Evolutionary conservation across 2,797 vertebrate species (phyloP).

Genomic region (Taenioides sp.): DNA sequence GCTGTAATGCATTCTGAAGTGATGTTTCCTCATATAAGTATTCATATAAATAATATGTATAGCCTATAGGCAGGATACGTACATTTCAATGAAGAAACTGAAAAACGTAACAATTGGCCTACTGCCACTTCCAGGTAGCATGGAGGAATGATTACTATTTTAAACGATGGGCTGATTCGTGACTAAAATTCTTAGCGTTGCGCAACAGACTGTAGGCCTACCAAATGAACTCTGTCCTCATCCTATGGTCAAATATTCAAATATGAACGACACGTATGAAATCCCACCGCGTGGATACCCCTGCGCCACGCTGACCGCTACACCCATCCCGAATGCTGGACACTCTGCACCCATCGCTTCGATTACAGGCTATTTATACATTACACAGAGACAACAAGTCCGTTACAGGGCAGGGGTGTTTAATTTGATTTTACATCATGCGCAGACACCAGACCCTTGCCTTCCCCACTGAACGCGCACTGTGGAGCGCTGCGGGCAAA

Average conservation of each 20-base stretch:
- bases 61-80: background rate
- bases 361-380: conserved; percentile 1
- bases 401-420: background rate
- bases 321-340: background rate
- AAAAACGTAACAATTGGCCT: conserved; percentile 65
- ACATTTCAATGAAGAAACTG: background rate
- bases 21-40: background rate
- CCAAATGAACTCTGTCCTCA: background rate
- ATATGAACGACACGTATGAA: conserved; percentile 12
- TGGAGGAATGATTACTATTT: conserved; percentile 33
- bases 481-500: conserved; percentile 51
- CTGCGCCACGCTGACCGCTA: conserved; percentile 12
- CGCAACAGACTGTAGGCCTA: background rate
- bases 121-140: conserved; percentile 76
- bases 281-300: conserved; percentile 13
- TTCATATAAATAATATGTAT: background rate
- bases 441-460: conserved; percentile 38
- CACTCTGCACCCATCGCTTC: background rate
- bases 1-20: background rate
- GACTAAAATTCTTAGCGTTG: conserved; percentile 42
- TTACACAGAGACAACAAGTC: background rate
- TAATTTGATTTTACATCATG: conserved; percentile 42
- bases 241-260: background rate
- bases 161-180: conserved; percentile 53
- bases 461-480: conserved; percentile 55